Conservation (phyloP, 2,113 vertebrate species). For the Pomatostomus ruficeps region DNA sequence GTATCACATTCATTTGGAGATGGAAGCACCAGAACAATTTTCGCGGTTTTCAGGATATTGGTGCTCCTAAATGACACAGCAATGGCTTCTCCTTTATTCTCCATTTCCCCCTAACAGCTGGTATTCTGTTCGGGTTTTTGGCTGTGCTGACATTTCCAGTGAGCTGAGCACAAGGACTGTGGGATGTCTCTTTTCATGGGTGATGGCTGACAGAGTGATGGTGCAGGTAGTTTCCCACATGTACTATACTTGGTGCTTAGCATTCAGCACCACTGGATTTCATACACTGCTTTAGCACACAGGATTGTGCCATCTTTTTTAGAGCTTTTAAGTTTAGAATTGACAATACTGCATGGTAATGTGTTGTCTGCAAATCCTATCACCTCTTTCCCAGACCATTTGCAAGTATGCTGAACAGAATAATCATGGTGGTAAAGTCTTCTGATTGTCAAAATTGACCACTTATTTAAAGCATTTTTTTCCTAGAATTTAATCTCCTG, state of each 20-base stretch:
- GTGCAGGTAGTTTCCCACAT: not conserved
- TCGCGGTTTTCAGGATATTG: not conserved
- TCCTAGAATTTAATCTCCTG: not conserved
- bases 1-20: not conserved
- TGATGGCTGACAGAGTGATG: not conserved
- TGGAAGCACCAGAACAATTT: not conserved
- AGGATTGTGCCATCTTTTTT: not conserved
- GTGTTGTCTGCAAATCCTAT: not conserved
- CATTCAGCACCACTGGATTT: not conserved
- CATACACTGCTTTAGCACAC: not conserved
- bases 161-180: not conserved
- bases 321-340: not conserved
- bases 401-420: not conserved
- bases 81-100: not conserved
- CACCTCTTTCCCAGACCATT: not conserved
- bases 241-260: not conserved
- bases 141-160: not conserved
- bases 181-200: not conserved
- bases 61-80: not conserved
- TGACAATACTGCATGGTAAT: not conserved
- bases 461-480: not conserved
- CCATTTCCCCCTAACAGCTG: not conserved
- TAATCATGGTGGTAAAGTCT: not conserved
- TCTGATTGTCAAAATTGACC: slow-evolving; percentile 8
- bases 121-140: not conserved